phyloP scores from a whole-genome alignment of 2,113 vertebrate genomes.

The Oryzias melastigma region DNA sequence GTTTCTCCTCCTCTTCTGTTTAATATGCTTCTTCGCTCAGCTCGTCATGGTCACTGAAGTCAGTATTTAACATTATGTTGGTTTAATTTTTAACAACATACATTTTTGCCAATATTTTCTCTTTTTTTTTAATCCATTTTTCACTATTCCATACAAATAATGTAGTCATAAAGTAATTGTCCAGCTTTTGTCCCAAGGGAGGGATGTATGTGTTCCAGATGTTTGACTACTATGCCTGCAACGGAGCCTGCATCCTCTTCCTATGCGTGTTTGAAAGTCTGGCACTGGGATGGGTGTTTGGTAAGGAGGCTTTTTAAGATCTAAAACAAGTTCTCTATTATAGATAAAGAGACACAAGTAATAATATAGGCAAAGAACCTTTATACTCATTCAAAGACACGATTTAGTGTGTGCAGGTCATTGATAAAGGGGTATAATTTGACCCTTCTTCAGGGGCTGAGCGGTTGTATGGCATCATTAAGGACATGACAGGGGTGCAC shows the following conservation, averaged over 20 bases:
- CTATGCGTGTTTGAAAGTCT: slow-evolving; percentile 70
- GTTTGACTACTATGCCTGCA: slow-evolving; percentile 78
- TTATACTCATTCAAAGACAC: not conserved
- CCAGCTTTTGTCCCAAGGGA: slow-evolving; percentile 52
- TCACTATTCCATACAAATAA: not conserved
- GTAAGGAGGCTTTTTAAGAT: slow-evolving; percentile 34
- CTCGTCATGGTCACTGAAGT: slow-evolving; percentile 77
- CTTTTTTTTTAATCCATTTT: not conserved
- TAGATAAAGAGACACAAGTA: not conserved
- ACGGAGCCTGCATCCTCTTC: slow-evolving; percentile 74
- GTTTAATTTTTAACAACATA: not conserved
- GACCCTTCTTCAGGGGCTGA: slow-evolving; percentile 57
- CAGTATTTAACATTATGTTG: not conserved
- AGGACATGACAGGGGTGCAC: slow-evolving; percentile 70
- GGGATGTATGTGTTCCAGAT: slow-evolving; percentile 79
- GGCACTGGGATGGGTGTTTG: slow-evolving; percentile 74
- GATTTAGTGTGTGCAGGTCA: not conserved
- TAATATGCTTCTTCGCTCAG: slow-evolving; percentile 69
- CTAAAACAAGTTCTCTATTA: not conserved
- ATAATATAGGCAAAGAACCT: not conserved
- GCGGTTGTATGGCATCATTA: slow-evolving; percentile 56
- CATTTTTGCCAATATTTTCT: not conserved
- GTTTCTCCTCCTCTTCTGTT: slow-evolving; percentile 71
- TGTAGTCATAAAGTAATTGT: not conserved
- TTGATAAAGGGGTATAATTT: not conserved